Evolutionary conservation across 2,797 vertebrate species (phyloP).

Genomic region (Oryzias sinensis): DNA sequence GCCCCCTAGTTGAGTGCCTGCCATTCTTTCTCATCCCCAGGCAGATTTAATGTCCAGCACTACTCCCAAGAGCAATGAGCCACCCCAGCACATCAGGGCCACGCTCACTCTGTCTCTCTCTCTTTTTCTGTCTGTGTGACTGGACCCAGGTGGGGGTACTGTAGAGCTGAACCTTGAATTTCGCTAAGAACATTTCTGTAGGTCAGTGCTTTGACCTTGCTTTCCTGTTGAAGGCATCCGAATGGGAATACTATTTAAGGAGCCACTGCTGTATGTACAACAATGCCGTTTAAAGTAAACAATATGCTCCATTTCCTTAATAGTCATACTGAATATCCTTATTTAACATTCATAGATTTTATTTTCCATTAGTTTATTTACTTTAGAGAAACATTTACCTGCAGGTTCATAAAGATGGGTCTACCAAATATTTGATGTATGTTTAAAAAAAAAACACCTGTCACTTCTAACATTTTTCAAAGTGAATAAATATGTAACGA

Average conservation of each 20-base stretch:
- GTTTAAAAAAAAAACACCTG: background rate
- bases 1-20: slow-evolving; percentile 68
- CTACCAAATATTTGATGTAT: background rate
- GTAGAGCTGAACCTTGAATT: slow-evolving; percentile 52
- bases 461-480: background rate
- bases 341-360: background rate
- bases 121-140: slow-evolving; percentile 21
- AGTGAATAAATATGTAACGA: too few relatives aligned
- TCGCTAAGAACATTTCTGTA: slow-evolving; percentile 35
- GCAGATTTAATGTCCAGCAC: slow-evolving; percentile 68
- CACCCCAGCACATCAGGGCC: slow-evolving; percentile 48
- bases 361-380: background rate
- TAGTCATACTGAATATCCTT: background rate
- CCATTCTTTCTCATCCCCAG: slow-evolving; percentile 65
- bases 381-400: too few relatives aligned
- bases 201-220: slow-evolving; percentile 58
- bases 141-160: slow-evolving; percentile 42
- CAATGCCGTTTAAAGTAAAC: background rate
- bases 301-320: background rate
- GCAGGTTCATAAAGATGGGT: background rate
- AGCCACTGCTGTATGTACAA: slow-evolving; percentile 2
- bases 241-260: slow-evolving; percentile 32
- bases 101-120: slow-evolving; percentile 26
- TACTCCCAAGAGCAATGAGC: slow-evolving; percentile 52
- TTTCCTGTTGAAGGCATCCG: slow-evolving; percentile 32